A percentile compares a stretch with the other conserved stretches of the same genome.
Evolutionary conservation across 1,140 invertebrate species (phyloP).

Genomic region (Hyposmocoma kahamanoa): DNA sequence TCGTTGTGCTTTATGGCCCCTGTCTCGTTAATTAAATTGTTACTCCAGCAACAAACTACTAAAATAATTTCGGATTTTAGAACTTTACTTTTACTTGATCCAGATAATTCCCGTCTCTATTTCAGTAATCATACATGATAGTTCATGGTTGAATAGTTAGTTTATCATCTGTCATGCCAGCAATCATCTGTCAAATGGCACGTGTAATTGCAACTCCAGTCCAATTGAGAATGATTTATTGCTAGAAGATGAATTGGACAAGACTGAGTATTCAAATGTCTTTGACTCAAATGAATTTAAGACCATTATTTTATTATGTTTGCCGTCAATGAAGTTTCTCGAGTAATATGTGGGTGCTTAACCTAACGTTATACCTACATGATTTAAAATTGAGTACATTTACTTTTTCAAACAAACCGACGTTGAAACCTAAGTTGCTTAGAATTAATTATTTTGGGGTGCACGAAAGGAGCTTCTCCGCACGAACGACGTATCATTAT

Average conservation of each 20-base stretch:
- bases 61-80: neutral
- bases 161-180: neutral
- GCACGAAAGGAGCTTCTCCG: too few relatives aligned
- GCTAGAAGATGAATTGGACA: neutral
- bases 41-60: neutral
- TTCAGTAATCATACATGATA: neutral
- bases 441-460: too few relatives aligned
- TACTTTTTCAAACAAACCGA: too few relatives aligned
- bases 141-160: neutral
- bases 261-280: neutral
- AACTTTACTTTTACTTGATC: neutral
- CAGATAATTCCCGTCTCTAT: neutral
- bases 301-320: neutral
- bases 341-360: neutral
- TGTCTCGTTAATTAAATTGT: neutral
- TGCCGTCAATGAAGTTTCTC: neutral
- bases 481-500: too few relatives aligned
- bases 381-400: neutral
- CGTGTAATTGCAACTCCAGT: neutral
- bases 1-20: neutral
- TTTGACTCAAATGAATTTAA: neutral
- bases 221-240: slow-evolving; percentile 4
- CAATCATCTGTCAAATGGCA: neutral
- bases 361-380: neutral
- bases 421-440: too few relatives aligned